These are phyloP conservation scores for Gadopsis marmoratus DNA, from an alignment of 2,797 vertebrate species.

Conservation along the genomic window DNA sequence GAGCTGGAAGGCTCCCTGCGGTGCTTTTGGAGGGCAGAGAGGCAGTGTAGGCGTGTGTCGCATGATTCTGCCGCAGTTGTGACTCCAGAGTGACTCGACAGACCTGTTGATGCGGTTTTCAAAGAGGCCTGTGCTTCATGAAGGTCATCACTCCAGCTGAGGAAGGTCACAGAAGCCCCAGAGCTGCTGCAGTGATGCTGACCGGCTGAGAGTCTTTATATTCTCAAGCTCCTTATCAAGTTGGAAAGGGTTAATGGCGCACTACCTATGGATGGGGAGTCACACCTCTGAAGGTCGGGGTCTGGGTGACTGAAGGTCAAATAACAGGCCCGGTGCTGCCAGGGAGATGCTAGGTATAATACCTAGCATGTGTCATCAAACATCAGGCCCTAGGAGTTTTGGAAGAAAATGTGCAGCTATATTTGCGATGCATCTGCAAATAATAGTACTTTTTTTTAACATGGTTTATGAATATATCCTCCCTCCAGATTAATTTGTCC, in stretches of 20 bases:
- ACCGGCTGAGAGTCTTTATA: neutral
- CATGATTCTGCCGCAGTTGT: conserved; percentile 74
- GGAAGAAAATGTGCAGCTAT: neutral
- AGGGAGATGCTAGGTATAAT: conserved; percentile 8
- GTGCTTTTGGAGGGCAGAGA: conserved; percentile 44
- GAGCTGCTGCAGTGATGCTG: conserved; percentile 34
- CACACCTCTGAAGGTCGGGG: neutral
- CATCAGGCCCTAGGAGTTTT: neutral
- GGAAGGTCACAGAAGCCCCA: conserved; percentile 69
- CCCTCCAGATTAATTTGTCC: neutral
- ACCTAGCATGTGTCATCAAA: neutral
- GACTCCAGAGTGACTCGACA: conserved; percentile 31
- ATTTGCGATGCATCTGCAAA: neutral
- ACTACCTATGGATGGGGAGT: neutral
- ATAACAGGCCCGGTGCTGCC: conserved; percentile 6
- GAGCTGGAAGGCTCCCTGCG: neutral
- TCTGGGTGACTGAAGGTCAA: conserved; percentile 25
- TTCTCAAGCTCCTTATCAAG: neutral
- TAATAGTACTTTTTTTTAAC: neutral
- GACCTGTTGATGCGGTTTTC: conserved; percentile 72
- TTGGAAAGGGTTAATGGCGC: neutral
- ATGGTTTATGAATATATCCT: neutral
- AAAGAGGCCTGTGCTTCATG: conserved; percentile 8
- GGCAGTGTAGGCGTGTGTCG: conserved; percentile 27
- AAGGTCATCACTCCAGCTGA: conserved; percentile 71